Evolutionary conservation across 2,113 vertebrate genomes (phyloP).

Genomic region (human (Homo sapiens)): DNA sequence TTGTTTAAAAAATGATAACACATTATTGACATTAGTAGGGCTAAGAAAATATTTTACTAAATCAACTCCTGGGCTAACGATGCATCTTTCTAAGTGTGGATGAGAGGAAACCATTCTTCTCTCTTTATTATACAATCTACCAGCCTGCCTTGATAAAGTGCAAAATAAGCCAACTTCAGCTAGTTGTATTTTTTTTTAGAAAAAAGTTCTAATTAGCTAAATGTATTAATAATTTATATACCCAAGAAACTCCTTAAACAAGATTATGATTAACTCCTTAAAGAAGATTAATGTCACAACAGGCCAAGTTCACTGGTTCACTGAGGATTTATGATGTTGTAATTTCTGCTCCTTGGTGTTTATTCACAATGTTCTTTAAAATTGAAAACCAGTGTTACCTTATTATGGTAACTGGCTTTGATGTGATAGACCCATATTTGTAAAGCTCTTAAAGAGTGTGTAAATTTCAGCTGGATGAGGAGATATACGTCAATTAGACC

Average conservation of each 20-base stretch:
- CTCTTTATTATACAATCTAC: neutral
- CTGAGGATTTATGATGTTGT: neutral
- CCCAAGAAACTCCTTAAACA: neutral
- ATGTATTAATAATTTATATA: neutral
- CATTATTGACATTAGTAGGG: neutral
- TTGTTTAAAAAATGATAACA: neutral
- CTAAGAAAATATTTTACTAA: conserved; percentile 34
- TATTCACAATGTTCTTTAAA: conserved; percentile 52
- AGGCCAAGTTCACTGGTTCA: neutral
- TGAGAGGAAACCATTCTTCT: neutral
- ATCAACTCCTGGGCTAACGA: neutral
- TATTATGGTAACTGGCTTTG: neutral
- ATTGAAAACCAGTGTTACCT: conserved; percentile 11
- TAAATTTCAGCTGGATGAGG: neutral
- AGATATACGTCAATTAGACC: neutral
- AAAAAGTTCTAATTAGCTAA: neutral
- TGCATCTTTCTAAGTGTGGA: neutral
- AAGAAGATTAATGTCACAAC: neutral
- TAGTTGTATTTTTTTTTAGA: neutral
- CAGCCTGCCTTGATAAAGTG: conserved; percentile 26
- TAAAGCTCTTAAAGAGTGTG: neutral
- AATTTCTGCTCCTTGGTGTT: conserved; percentile 41
- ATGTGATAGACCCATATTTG: neutral
- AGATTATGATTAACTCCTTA: neutral
- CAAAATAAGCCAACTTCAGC: neutral